phyloP scores from a whole-genome alignment of 1,140 invertebrate species.

The Leptinotarsa undecemlineata region DNA sequence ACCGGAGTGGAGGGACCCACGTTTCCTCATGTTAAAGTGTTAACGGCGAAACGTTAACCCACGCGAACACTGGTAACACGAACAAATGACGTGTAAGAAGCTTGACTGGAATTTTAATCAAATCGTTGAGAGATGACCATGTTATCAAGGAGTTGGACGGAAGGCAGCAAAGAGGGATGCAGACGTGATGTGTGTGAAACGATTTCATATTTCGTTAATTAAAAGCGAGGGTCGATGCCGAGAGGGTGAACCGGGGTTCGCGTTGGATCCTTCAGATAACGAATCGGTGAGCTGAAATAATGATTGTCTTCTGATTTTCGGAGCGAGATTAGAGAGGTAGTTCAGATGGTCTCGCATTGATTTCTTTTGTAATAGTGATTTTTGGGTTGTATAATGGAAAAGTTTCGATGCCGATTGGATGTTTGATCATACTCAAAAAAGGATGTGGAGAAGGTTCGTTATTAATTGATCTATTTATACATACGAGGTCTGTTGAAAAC shows the following conservation, averaged over 20 bases:
- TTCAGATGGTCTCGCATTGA: too few species aligned
- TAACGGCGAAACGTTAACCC: conserved; percentile 19
- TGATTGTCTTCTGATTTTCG: too few species aligned
- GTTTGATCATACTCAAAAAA: too few species aligned
- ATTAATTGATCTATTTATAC: too few species aligned
- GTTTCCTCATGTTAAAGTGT: conserved; percentile 21
- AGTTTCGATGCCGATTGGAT: too few species aligned
- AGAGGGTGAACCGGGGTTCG: neutral
- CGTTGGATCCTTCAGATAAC: conserved; percentile 1
- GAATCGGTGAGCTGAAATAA: too few species aligned
- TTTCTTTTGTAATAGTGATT: too few species aligned
- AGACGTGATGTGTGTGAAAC: neutral
- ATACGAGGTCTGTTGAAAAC: too few species aligned
- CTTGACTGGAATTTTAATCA: conserved; percentile 29
- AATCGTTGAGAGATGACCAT: conserved; percentile 19
- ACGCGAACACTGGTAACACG: conserved; percentile 27
- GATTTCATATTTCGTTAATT: conserved; percentile 7
- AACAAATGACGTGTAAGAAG: conserved; percentile 32
- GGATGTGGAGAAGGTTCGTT: too few species aligned
- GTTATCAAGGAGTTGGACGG: neutral
- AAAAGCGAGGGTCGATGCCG: neutral
- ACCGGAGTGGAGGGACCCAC: conserved; percentile 5
- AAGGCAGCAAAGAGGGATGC: neutral
- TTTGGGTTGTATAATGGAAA: too few species aligned
- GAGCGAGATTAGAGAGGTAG: too few species aligned